Conservation (phyloP, 2,797 vertebrate genomes). For the Manis pentadactyla region DNA sequence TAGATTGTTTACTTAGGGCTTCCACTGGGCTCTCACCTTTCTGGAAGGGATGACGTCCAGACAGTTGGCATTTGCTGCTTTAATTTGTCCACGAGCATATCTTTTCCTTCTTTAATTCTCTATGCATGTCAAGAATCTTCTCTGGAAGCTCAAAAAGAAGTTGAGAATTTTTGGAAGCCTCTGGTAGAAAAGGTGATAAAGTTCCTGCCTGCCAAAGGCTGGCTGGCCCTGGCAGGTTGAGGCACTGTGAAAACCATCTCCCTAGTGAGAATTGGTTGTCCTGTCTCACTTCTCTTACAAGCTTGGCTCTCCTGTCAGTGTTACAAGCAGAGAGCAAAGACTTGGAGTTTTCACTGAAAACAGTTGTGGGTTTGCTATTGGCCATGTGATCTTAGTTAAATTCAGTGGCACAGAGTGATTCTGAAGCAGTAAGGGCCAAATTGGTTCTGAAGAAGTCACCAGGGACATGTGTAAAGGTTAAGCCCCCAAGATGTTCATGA, state of each 20-base stretch:
- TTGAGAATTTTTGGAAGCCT: slow-evolving; percentile 13
- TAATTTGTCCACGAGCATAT: neutral
- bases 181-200: slow-evolving; percentile 42
- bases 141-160: slow-evolving; percentile 13
- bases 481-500: neutral
- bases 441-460: neutral
- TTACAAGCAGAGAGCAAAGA: slow-evolving; percentile 7
- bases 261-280: neutral
- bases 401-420: slow-evolving; percentile 12
- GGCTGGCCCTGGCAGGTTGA: slow-evolving; percentile 53
- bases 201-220: neutral
- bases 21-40: slow-evolving; percentile 30
- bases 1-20: slow-evolving; percentile 64
- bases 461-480: neutral
- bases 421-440: slow-evolving; percentile 8
- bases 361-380: slow-evolving; percentile 30
- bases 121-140: slow-evolving; percentile 52
- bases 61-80: slow-evolving; percentile 50
- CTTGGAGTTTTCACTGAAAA: neutral
- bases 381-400: neutral
- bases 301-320: neutral
- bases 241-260: neutral
- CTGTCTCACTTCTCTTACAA: neutral
- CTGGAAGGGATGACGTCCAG: slow-evolving; percentile 43
- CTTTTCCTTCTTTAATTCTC: slow-evolving; percentile 52